Percentiles rank a stretch among this genome's conserved stretches.
phyloP scores from a whole-genome alignment of 2,113 vertebrate species.

The Leptocoma aspasia region DNA sequence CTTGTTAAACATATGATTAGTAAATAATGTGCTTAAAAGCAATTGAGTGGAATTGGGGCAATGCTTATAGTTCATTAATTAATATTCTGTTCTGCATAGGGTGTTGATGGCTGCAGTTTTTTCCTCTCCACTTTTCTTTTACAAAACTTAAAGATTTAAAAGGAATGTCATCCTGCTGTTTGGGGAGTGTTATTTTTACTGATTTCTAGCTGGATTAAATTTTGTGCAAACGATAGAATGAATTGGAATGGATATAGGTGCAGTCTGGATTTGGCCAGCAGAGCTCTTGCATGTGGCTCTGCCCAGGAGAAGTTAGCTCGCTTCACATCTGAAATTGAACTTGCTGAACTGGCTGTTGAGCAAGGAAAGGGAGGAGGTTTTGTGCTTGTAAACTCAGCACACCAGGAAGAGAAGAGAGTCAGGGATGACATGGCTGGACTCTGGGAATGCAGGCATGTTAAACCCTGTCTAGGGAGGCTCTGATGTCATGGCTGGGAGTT shows the following conservation, averaged over 20 bases:
- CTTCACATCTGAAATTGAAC: neutral
- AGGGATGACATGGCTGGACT: neutral
- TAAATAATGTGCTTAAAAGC: neutral
- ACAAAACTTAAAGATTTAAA: neutral
- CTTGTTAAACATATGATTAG: neutral
- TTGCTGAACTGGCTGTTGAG: slow-evolving; percentile 21
- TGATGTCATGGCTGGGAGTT: neutral
- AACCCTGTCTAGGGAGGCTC: neutral
- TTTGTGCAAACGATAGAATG: neutral
- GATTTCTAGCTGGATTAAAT: neutral
- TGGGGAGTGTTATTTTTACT: neutral
- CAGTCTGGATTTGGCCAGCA: neutral
- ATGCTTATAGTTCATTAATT: neutral
- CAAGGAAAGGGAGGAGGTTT: slow-evolving; percentile 6
- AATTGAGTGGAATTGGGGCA: neutral
- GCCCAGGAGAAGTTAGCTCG: neutral
- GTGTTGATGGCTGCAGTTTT: neutral
- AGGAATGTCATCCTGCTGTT: neutral
- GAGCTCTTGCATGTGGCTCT: neutral
- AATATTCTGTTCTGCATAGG: neutral
- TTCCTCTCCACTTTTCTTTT: neutral
- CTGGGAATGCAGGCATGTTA: neutral
- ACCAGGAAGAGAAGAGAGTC: neutral
- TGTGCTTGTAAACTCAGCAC: neutral
- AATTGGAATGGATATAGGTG: neutral